A percentile compares a stretch with the other conserved stretches of the same genome.
Conservation (phyloP, 2,888 invertebrate species). For the Griposia aprilina region DNA sequence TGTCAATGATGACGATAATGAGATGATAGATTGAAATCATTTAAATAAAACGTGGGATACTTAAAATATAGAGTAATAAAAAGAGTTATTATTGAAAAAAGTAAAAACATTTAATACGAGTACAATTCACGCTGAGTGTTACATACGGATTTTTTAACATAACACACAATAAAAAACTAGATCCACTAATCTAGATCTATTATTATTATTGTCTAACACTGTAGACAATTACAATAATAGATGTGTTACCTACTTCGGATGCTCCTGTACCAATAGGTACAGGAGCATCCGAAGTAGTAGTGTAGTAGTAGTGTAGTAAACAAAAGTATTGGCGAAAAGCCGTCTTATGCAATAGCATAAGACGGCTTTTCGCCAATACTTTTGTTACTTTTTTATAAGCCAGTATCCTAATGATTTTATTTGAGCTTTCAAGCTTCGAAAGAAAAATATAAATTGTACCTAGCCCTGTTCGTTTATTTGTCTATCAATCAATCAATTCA, state of each 20-base stretch:
- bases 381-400: too few relatives aligned
- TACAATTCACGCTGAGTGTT: neutral
- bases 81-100: neutral
- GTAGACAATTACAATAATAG: neutral
- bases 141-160: neutral
- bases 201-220: too few relatives aligned
- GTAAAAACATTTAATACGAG: neutral
- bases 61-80: neutral
- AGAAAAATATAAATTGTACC: neutral
- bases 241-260: neutral
- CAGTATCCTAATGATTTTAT: slow-evolving; percentile 4
- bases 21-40: too few relatives aligned
- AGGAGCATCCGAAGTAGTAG: too few relatives aligned
- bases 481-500: too few relatives aligned
- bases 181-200: neutral
- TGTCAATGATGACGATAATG: too few relatives aligned
- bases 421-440: neutral
- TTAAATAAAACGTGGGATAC: too few relatives aligned
- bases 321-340: too few relatives aligned
- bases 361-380: slow-evolving; percentile 22
- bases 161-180: neutral
- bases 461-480: neutral
- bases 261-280: neutral
- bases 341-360: too few relatives aligned
- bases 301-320: too few relatives aligned